These are phyloP conservation scores for Drosophila ercepeae DNA, from an alignment of 1,140 invertebrate species.

Conservation along the genomic window DNA sequence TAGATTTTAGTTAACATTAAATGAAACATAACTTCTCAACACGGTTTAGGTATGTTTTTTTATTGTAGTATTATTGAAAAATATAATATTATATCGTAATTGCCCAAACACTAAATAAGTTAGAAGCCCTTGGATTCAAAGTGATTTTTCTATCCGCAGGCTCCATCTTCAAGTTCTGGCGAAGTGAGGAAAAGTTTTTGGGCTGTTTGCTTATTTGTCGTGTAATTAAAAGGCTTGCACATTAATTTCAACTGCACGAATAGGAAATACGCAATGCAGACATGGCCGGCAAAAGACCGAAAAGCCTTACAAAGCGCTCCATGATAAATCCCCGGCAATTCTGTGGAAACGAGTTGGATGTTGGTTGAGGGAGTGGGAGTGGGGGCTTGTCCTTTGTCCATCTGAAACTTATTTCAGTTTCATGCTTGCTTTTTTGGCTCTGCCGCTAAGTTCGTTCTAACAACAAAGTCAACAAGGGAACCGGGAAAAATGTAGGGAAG, in stretches of 20 bases:
- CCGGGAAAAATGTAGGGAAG: constrained; percentile 27
- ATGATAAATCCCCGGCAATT: constrained; percentile 69
- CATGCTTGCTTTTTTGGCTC: constrained; percentile 66
- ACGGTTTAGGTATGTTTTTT: too few species aligned
- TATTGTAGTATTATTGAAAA: neutral
- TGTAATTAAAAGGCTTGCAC: constrained; percentile 78
- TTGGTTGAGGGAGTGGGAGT: neutral
- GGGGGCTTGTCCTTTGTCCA: constrained; percentile 56
- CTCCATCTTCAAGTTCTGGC: constrained; percentile 40
- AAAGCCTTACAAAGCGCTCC: constrained; percentile 71
- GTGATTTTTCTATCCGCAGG: constrained; percentile 25
- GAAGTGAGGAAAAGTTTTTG: constrained; percentile 59
- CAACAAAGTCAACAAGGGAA: constrained; percentile 71
- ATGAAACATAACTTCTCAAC: too few species aligned
- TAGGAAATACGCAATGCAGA: constrained; percentile 72
- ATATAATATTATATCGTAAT: neutral
- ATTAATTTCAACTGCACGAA: constrained; percentile 74
- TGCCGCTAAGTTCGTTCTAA: constrained; percentile 24
- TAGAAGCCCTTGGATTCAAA: constrained; percentile 25
- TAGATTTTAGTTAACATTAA: neutral
- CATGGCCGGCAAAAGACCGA: constrained; percentile 29
- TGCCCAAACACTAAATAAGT: neutral
- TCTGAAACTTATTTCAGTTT: constrained; percentile 74
- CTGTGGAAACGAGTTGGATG: constrained; percentile 28
- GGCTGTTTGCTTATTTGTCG: constrained; percentile 74